Percentiles rank a stretch among this genome's conserved stretches.
Evolutionary conservation across 2,113 vertebrate species (phyloP).

Genomic region (Hemibagrus wyckioides): DNA sequence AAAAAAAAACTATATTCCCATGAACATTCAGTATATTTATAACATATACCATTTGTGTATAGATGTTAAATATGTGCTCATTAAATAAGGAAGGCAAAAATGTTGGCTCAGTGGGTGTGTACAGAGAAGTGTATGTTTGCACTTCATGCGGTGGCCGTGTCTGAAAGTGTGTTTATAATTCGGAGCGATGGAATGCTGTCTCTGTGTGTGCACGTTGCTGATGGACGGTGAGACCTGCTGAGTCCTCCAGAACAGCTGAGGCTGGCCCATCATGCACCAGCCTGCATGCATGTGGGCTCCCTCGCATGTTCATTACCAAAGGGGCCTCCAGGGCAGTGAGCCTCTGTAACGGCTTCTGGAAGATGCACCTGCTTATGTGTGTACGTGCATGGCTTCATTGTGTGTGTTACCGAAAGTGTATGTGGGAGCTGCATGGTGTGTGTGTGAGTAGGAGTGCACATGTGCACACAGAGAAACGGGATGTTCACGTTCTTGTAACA

Average conservation of each 20-base stretch:
- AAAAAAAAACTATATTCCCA: neutral
- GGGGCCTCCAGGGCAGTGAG: constrained; percentile 20
- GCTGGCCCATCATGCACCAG: constrained; percentile 43
- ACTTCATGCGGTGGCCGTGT: constrained; percentile 2
- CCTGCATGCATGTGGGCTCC: neutral
- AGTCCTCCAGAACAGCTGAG: constrained; percentile 40
- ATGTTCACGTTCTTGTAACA: constrained; percentile 28
- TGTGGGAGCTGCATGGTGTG: neutral
- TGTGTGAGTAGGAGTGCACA: constrained; percentile 4
- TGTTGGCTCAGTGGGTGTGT: constrained; percentile 8
- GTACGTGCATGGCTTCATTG: neutral
- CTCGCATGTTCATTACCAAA: constrained; percentile 30
- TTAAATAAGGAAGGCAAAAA: neutral
- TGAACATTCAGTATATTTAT: neutral
- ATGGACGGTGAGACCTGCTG: constrained; percentile 14
- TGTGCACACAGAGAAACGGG: constrained; percentile 5
- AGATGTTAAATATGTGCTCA: constrained; percentile 1
- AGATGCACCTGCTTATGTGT: constrained; percentile 30
- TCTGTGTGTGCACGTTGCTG: neutral
- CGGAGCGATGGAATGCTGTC: constrained; percentile 30
- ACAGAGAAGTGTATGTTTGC: constrained; percentile 1
- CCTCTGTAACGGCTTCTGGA: constrained; percentile 36
- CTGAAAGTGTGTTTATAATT: constrained; percentile 40
- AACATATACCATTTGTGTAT: neutral
- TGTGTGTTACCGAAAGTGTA: constrained; percentile 16